Evolutionary conservation across 2,113 vertebrate species (phyloP).

Genomic region (Sapajus apella): DNA sequence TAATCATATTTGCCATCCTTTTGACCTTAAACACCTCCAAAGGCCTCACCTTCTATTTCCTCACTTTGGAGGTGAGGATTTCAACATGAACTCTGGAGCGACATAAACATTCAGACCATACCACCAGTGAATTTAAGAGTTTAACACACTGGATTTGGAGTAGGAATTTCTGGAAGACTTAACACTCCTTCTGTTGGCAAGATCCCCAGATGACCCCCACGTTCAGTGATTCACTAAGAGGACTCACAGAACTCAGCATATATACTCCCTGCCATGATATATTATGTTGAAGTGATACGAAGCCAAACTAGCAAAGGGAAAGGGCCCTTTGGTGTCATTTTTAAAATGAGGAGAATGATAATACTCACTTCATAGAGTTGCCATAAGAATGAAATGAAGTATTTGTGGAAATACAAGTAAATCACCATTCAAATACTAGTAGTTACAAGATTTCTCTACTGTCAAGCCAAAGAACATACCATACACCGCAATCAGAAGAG

Average conservation of each 20-base stretch:
- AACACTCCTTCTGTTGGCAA: neutral
- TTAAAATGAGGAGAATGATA: neutral
- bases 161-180: neutral
- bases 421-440: neutral
- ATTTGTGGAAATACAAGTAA: neutral
- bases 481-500: neutral
- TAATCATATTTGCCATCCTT: neutral
- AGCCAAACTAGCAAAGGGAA: neutral
- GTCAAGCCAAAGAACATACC: neutral
- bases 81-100: neutral
- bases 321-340: neutral
- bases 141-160: neutral
- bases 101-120: neutral
- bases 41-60: neutral
- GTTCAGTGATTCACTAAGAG: neutral
- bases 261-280: neutral
- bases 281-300: neutral
- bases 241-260: neutral
- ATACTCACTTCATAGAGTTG: neutral
- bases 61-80: neutral
- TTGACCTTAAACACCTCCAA: neutral
- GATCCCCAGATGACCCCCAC: neutral
- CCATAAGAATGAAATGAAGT: neutral
- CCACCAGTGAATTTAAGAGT: neutral
- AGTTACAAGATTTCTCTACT: neutral